These are phyloP conservation scores for Chrysolina haemoptera DNA, from an alignment of 2,888 invertebrate species.

Conservation along the genomic window DNA sequence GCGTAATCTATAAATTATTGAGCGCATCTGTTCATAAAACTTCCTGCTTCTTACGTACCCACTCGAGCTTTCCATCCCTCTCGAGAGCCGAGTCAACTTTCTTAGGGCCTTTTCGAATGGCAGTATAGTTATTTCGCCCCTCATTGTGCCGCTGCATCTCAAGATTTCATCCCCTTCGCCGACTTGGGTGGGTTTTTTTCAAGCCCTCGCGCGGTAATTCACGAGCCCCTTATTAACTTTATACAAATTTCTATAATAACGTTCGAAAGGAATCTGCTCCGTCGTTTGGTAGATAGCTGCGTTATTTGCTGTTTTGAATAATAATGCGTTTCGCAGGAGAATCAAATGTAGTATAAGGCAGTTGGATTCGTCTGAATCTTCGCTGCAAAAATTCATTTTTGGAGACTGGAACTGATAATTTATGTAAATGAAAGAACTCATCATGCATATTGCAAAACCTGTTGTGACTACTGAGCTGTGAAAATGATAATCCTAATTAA, in stretches of 20 bases:
- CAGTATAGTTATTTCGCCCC: constrained; percentile 42
- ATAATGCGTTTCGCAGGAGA: constrained; percentile 1
- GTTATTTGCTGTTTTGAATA: constrained; percentile 45
- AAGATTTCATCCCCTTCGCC: constrained; percentile 37
- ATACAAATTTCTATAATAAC: constrained; percentile 51
- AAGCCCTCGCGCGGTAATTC: constrained; percentile 40
- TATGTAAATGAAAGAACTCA: no score
- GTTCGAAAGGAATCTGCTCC: constrained; percentile 43
- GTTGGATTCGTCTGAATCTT: not conserved
- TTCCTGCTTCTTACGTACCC: constrained; percentile 36
- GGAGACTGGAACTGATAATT: no score
- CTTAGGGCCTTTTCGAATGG: constrained; percentile 44
- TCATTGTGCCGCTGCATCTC: constrained; percentile 40
- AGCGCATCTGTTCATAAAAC: constrained; percentile 49
- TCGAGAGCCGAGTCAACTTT: constrained; percentile 37
- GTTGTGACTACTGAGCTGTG: no score
- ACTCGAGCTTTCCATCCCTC: constrained; percentile 48
- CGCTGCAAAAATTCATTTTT: not conserved
- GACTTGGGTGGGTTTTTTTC: constrained; percentile 30
- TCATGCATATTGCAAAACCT: no score
- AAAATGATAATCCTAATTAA: no score
- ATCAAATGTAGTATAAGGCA: constrained; percentile 9
- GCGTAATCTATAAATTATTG: constrained; percentile 46
- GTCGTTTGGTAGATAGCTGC: constrained; percentile 37
- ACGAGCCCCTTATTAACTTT: constrained; percentile 50